These are phyloP conservation scores for Diplodus sargus DNA, from an alignment of 2,797 vertebrate species.

Conservation along the genomic window DNA sequence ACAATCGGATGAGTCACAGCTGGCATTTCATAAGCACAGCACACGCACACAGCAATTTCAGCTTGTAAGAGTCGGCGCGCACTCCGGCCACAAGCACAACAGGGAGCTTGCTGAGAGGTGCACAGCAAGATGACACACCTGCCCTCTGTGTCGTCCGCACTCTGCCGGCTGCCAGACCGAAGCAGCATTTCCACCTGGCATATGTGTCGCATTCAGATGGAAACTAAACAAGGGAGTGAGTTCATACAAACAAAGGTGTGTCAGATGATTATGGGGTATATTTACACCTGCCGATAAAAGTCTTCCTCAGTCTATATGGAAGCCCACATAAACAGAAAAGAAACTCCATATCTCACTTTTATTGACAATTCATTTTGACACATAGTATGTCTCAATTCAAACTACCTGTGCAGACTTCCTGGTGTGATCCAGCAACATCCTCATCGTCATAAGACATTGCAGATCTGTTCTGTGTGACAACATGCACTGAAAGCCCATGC, in stretches of 20 bases:
- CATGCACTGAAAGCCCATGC: not conserved
- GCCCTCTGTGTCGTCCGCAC: slow-evolving; percentile 37
- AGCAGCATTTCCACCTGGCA: slow-evolving; percentile 31
- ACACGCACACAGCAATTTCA: slow-evolving; percentile 43
- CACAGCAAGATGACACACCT: slow-evolving; percentile 51
- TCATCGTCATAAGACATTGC: not conserved
- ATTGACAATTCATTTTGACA: not conserved
- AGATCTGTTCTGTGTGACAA: not conserved
- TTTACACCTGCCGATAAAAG: not conserved
- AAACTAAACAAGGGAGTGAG: not conserved
- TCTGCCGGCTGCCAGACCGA: slow-evolving; percentile 28
- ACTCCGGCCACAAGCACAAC: slow-evolving; percentile 36
- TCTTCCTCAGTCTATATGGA: not conserved
- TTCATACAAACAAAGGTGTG: not conserved
- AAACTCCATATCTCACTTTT: not conserved
- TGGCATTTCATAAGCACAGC: slow-evolving; percentile 17
- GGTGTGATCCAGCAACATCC: not conserved
- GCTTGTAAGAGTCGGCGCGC: slow-evolving; percentile 42
- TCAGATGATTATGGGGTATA: not conserved
- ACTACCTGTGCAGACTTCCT: not conserved
- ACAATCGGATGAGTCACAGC: slow-evolving; percentile 51
- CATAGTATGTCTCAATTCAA: not conserved
- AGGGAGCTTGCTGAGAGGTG: slow-evolving; percentile 27
- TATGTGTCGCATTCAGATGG: slow-evolving; percentile 31
- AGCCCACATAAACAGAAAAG: not conserved